phyloP scores from a whole-genome alignment of 2,797 vertebrate species.

The Sciaenops ocellatus region DNA sequence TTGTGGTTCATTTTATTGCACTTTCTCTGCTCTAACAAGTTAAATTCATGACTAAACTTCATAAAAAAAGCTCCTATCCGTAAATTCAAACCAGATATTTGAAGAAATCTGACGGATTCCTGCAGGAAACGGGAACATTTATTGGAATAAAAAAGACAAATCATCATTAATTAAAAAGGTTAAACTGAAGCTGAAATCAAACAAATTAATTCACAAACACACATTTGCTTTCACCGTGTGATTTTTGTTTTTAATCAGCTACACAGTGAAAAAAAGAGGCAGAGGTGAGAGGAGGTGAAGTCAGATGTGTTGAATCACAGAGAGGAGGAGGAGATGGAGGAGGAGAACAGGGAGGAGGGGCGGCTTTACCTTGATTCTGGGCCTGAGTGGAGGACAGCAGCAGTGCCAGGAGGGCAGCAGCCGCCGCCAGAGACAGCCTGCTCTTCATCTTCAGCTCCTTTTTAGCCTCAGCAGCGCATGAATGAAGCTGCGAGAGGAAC shows the following conservation, averaged over 20 bases:
- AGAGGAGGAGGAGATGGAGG: slow-evolving; percentile 22
- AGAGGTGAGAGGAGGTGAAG: slow-evolving; percentile 34
- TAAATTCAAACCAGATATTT: slow-evolving; percentile 40
- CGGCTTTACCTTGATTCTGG: slow-evolving; percentile 89
- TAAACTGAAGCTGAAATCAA: slow-evolving; percentile 31
- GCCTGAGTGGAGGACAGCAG: slow-evolving; percentile 87
- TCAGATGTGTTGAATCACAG: slow-evolving; percentile 36
- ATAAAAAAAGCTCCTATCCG: background rate
- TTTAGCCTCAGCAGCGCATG: slow-evolving; percentile 88
- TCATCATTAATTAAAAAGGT: slow-evolving; percentile 27
- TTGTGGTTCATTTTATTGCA: background rate
- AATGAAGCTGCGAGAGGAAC: slow-evolving; percentile 85
- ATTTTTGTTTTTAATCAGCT: slow-evolving; percentile 51
- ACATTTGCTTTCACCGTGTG: slow-evolving; percentile 45
- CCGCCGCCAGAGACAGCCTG: slow-evolving; percentile 84
- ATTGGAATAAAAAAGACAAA: background rate
- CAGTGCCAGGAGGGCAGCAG: slow-evolving; percentile 87
- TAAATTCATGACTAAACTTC: background rate
- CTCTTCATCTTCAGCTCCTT: slow-evolving; percentile 88
- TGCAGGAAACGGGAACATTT: slow-evolving; percentile 17
- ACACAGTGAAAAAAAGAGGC: background rate
- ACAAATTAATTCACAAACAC: slow-evolving; percentile 57
- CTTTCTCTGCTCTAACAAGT: background rate
- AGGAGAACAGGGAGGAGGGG: slow-evolving; percentile 22
- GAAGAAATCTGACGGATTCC: slow-evolving; percentile 34